phyloP scores from a whole-genome alignment of 1,140 invertebrate species.

The Trachymyrmex septentrionalis region DNA sequence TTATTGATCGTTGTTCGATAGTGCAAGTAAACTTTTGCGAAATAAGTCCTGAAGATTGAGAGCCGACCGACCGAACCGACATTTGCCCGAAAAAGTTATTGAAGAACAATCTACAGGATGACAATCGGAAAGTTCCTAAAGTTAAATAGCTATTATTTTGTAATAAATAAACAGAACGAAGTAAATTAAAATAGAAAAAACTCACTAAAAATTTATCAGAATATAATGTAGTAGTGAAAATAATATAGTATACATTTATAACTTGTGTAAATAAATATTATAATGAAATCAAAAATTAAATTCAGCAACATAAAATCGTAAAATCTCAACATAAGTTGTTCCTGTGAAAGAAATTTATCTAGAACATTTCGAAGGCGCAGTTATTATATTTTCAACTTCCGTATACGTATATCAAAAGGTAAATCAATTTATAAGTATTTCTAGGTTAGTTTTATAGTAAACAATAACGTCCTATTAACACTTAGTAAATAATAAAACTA shows the following conservation, averaged over 20 bases:
- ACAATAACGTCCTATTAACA: too few species aligned
- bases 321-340: neutral
- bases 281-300: neutral
- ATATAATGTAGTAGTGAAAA: neutral
- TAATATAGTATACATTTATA: neutral
- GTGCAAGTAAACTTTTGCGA: neutral
- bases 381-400: neutral
- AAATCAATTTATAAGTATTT: too few species aligned
- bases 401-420: too few species aligned
- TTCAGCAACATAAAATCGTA: neutral
- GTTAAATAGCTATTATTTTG: neutral
- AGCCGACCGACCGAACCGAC: neutral
- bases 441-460: too few species aligned
- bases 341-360: neutral
- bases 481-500: too few species aligned
- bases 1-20: conserved; percentile 17
- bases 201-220: neutral
- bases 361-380: neutral
- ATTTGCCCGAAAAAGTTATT: neutral
- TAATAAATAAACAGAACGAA: neutral
- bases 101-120: neutral
- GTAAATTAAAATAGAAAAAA: neutral
- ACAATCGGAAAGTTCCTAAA: neutral
- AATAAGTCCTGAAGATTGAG: conserved; percentile 35
- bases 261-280: neutral